phyloP scores from a whole-genome alignment of 2,888 invertebrate genomes.

The Teleogryllus oceanicus region DNA sequence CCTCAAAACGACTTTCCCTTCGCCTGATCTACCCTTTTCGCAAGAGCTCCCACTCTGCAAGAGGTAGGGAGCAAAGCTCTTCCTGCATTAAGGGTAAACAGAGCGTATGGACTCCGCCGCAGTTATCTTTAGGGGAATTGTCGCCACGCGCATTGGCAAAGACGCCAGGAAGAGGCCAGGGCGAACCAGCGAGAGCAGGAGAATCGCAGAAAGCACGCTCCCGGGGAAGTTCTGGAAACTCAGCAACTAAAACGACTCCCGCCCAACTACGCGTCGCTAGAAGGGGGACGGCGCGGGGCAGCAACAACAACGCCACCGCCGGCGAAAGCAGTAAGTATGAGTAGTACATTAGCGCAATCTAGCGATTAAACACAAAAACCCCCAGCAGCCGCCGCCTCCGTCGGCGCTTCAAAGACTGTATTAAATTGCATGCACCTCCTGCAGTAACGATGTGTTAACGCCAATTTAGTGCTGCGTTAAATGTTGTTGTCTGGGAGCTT shows the following conservation, averaged over 20 bases:
- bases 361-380: constrained; percentile 18
- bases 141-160: neutral
- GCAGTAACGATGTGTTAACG: constrained; percentile 7
- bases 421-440: constrained; percentile 6
- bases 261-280: neutral
- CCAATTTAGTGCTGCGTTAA: neutral
- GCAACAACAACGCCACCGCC: neutral
- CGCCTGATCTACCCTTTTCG: neutral
- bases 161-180: neutral
- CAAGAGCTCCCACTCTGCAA: neutral
- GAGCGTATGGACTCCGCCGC: neutral
- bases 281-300: neutral
- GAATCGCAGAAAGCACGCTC: neutral
- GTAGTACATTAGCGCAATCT: constrained; percentile 3
- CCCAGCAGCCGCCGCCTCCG: neutral
- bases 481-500: neutral
- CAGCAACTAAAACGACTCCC: neutral
- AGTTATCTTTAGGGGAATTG: constrained; percentile 2
- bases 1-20: neutral
- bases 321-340: neutral
- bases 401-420: constrained; percentile 1
- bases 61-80: neutral
- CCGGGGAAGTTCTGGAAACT: neutral
- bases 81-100: neutral
- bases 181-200: neutral